These are phyloP conservation scores for Drosophila austrosaltans DNA, from an alignment of 2,888 invertebrate genomes.

Conservation along the genomic window DNA sequence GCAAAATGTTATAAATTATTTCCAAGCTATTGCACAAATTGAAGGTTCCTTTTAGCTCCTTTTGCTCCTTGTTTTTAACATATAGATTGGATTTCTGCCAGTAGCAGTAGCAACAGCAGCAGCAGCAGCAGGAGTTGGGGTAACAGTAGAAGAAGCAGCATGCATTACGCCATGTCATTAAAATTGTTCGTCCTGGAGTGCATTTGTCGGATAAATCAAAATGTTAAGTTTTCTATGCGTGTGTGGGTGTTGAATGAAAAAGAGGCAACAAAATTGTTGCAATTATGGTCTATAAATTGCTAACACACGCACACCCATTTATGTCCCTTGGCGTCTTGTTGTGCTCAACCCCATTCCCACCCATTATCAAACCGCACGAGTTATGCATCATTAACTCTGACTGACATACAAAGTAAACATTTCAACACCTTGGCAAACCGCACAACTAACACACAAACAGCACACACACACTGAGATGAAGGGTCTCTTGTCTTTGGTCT, in stretches of 20 bases:
- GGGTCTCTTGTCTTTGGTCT: constrained; percentile 9
- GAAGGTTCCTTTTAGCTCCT: constrained; percentile 68
- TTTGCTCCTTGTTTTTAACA: constrained; percentile 65
- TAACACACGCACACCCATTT: constrained; percentile 17
- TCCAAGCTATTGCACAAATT: constrained; percentile 74
- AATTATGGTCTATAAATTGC: constrained; percentile 72
- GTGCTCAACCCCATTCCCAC: background rate
- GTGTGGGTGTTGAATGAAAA: constrained; percentile 16
- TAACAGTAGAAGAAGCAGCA: background rate
- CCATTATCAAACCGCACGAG: constrained; percentile 58
- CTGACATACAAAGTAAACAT: constrained; percentile 74
- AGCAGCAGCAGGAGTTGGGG: background rate
- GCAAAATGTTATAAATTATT: constrained; percentile 77
- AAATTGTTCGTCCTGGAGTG: constrained; percentile 62
- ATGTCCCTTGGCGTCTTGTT: constrained; percentile 15
- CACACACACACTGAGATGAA: constrained; percentile 13
- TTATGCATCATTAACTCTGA: constrained; percentile 75
- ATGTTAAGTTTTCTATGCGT: constrained; percentile 46
- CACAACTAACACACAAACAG: constrained; percentile 56
- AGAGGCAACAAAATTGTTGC: constrained; percentile 63
- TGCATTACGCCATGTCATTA: constrained; percentile 57
- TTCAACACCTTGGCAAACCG: constrained; percentile 75
- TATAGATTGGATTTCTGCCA: constrained; percentile 71
- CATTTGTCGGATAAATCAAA: constrained; percentile 70
- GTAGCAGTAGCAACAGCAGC: background rate